Evolutionary conservation across 2,888 invertebrate genomes (phyloP).

Genomic region (Chaitophorus viminalis): DNA sequence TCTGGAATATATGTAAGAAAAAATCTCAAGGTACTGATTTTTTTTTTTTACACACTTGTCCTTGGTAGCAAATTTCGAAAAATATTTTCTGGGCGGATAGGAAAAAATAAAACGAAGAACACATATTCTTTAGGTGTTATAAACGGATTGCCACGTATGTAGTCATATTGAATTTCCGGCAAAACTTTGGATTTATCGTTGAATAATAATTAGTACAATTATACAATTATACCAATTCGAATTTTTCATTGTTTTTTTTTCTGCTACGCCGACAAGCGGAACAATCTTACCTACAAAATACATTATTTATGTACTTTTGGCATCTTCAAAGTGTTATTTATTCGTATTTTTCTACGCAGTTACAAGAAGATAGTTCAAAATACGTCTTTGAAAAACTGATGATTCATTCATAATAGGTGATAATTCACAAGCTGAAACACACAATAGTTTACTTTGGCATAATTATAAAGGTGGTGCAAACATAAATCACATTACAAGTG

Average conservation of each 20-base stretch:
- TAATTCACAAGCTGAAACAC: no score
- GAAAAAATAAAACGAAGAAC: constrained; percentile 20
- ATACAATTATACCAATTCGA: constrained; percentile 24
- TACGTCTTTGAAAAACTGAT: no score
- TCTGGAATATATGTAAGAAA: constrained; percentile 28
- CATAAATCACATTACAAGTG: no score
- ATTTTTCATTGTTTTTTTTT: constrained; percentile 46
- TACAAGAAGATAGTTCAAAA: not conserved
- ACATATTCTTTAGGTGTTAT: not conserved
- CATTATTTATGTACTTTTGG: not conserved
- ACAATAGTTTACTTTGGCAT: no score
- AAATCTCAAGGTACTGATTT: constrained; percentile 50
- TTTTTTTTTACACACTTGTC: not conserved
- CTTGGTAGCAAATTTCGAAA: constrained; percentile 53
- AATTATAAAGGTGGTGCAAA: no score
- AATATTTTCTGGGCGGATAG: constrained; percentile 24
- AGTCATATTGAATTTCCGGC: constrained; percentile 27
- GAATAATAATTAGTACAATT: constrained; percentile 38
- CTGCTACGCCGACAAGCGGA: constrained; percentile 39
- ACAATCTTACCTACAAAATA: constrained; percentile 22
- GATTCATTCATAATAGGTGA: no score
- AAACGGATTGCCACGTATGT: not conserved
- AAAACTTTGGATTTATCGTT: not conserved
- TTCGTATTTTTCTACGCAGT: not conserved
- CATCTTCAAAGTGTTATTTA: not conserved